Percentiles rank a stretch among this genome's conserved stretches.
phyloP scores from a whole-genome alignment of 2,888 invertebrate species.

The Leucophora obtusa region DNA sequence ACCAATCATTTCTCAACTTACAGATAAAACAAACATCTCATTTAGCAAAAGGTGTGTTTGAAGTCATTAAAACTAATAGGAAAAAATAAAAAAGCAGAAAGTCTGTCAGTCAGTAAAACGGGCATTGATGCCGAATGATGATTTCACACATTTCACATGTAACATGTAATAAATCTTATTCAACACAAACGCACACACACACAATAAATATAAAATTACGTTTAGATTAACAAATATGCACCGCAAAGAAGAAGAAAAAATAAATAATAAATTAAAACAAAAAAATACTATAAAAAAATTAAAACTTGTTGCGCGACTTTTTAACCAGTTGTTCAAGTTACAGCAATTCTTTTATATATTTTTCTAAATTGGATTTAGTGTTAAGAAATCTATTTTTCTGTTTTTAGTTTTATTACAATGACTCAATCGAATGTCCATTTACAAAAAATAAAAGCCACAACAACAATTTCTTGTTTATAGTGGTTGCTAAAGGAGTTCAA shows the following conservation, averaged over 20 bases:
- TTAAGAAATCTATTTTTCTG: background rate
- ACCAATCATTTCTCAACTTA: too few species aligned
- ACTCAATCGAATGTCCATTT: slow-evolving; percentile 32
- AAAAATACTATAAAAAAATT: background rate
- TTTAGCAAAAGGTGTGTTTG: slow-evolving; percentile 30
- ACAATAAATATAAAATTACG: background rate
- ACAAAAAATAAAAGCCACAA: slow-evolving; percentile 25
- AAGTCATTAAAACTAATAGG: slow-evolving; percentile 46
- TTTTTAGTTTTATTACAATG: background rate
- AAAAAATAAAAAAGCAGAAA: slow-evolving; percentile 31
- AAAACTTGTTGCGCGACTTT: slow-evolving; percentile 43
- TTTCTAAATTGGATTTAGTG: background rate
- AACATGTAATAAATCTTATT: slow-evolving; percentile 51
- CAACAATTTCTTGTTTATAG: slow-evolving; percentile 16
- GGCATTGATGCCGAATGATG: slow-evolving; percentile 44
- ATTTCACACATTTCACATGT: slow-evolving; percentile 38
- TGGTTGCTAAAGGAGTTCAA: slow-evolving; percentile 43
- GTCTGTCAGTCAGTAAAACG: slow-evolving; percentile 21
- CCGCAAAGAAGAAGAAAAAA: background rate
- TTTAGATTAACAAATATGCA: background rate
- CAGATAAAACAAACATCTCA: background rate
- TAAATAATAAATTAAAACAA: background rate
- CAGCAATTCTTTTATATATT: slow-evolving; percentile 1
- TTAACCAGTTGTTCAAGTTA: slow-evolving; percentile 35
- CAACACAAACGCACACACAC: slow-evolving; percentile 9